Conservation (phyloP, 2,113 vertebrate species). For the Hydrochoerus hydrochaeris region DNA sequence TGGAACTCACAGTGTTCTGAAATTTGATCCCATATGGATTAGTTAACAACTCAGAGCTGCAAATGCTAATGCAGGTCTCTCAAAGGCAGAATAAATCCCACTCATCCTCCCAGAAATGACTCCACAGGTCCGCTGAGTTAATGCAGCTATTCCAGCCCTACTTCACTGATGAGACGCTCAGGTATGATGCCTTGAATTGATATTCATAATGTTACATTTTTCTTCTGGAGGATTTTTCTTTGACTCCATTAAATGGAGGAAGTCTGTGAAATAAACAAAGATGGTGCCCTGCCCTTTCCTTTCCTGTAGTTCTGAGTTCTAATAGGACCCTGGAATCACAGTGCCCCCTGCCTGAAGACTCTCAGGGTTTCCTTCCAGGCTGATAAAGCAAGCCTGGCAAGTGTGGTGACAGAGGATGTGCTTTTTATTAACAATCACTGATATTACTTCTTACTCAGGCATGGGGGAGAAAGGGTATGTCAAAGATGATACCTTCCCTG, state of each 20-base stretch:
- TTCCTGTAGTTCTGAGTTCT: background rate
- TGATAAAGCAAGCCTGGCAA: background rate
- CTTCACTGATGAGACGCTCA: background rate
- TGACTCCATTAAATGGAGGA: background rate
- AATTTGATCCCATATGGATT: background rate
- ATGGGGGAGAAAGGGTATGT: too few species aligned
- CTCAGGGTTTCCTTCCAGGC: background rate
- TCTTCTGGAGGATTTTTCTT: background rate
- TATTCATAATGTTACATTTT: background rate
- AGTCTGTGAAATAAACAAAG: background rate
- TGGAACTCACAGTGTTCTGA: background rate
- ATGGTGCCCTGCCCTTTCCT: accelerated
- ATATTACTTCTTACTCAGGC: background rate
- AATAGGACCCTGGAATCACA: accelerated
- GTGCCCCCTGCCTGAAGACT: too few species aligned
- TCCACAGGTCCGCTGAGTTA: too few species aligned
- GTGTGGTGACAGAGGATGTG: accelerated
- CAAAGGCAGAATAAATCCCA: background rate
- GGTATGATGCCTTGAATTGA: background rate
- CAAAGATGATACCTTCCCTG: background rate
- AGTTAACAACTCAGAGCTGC: background rate
- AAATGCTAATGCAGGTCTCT: background rate
- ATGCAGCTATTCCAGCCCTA: too few species aligned
- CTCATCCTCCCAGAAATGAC: background rate
- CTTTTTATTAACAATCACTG: background rate